These are phyloP conservation scores for Muraenolepis orangiensis DNA, from an alignment of 2,797 vertebrate genomes.

Conservation along the genomic window DNA sequence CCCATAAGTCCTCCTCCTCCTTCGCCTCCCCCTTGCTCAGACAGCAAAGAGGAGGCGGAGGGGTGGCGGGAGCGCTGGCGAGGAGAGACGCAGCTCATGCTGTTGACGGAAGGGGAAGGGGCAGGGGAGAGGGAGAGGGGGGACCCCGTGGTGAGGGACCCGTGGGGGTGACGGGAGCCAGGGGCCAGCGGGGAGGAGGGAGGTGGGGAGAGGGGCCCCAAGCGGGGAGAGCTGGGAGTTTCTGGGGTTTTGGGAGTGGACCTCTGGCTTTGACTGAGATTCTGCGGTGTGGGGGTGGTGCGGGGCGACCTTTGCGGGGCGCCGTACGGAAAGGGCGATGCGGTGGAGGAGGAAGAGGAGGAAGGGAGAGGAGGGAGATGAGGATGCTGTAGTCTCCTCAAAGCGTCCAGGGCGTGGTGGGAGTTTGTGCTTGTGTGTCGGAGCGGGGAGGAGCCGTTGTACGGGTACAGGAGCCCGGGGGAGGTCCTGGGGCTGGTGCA, in stretches of 20 bases:
- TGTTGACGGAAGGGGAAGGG: slow-evolving; percentile 63
- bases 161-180: slow-evolving; percentile 40
- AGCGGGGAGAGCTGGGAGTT: slow-evolving; percentile 57
- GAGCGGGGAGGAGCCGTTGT: slow-evolving; percentile 75
- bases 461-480: slow-evolving; percentile 70
- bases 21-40: slow-evolving; percentile 60
- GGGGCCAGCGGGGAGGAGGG: slow-evolving; percentile 61
- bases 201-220: slow-evolving; percentile 60
- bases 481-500: slow-evolving; percentile 68
- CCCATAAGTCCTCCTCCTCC: slow-evolving; percentile 53
- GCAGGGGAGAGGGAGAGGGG: slow-evolving; percentile 59
- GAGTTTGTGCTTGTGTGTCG: slow-evolving; percentile 58
- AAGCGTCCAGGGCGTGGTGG: slow-evolving; percentile 59
- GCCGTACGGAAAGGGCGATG: slow-evolving; percentile 56
- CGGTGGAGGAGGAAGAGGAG: slow-evolving; percentile 41
- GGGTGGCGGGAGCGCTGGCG: slow-evolving; percentile 77
- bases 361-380: slow-evolving; percentile 45
- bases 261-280: slow-evolving; percentile 59
- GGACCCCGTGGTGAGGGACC: slow-evolving; percentile 51
- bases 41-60: slow-evolving; percentile 72
- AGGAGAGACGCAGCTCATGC: slow-evolving; percentile 76
- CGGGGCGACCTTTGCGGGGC: slow-evolving; percentile 66
- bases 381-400: slow-evolving; percentile 61
- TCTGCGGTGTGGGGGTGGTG: slow-evolving; percentile 64
- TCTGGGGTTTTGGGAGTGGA: slow-evolving; percentile 65